Evolutionary conservation across 2,888 invertebrate genomes (phyloP), one percentile per base, ranked within the genome.

Genomic region (Ennomos fuscantarius): DNA sequence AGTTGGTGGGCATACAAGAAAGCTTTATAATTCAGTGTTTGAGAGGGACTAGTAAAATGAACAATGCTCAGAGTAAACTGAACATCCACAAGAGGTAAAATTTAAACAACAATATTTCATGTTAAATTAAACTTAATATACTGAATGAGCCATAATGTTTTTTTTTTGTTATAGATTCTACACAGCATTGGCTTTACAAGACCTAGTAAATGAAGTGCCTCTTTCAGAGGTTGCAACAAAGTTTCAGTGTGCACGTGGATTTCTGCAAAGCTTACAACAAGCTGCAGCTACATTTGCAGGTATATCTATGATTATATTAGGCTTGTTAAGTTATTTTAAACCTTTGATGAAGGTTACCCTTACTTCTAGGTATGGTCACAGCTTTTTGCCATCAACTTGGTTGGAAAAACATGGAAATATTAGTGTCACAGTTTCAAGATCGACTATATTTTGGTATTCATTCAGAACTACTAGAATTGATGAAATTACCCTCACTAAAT

Each of bases 261-360:
- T 97, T 85, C 88, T 99, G 15, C 99, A 99, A 89, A 95, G 97
- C 55, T 93, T 99, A 32, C 99, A 99, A 85, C 98, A 99, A 84
- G 96, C 97, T 55, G 96, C 99, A 1, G 96, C 99, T 35, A 98
- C 98, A 35, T 99, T 99, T 93, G 98, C 99, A 53, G 97, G 97
- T 96, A 77, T 65, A 62, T 67, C 24, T 24, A 24, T 24, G 24
- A 5, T 24, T 24, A 24, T 24, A 24, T 24, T 24, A 6, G 5
- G 24, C 6, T 36, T 12, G 34, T 11, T 8, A 32, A 32, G n/a
- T 37, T 37, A 1, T 3, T 41, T 45, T 15, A n/a, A n/a, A 1
- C n/a, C 31, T 43, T 13, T 43, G 8, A 31, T 31, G 13, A 13
- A 9, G 34, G 10, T 40, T 47, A 36, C 46, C 36, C 11, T 24